Percentiles rank a stretch among this genome's conserved stretches.
These are phyloP conservation scores for Leguminivora glycinivorella DNA, from an alignment of 1,140 invertebrate genomes.

Conservation along the genomic window DNA sequence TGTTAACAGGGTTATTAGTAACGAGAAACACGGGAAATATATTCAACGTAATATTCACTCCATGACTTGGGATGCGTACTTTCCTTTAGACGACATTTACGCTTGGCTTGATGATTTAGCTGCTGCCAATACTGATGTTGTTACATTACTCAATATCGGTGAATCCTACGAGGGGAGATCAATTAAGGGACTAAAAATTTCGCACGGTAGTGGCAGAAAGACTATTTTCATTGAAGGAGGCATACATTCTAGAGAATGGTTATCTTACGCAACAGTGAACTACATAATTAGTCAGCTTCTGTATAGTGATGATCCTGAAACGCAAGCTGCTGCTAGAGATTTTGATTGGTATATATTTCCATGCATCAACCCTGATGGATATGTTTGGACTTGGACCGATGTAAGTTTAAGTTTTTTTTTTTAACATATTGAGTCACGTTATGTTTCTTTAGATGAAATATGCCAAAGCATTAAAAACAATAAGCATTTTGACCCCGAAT, in stretches of 20 bases:
- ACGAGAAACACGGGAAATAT: conserved; percentile 19
- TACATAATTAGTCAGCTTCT: conserved; percentile 80
- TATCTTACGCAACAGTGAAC: conserved; percentile 79
- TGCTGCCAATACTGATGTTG: conserved; percentile 54
- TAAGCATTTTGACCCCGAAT: no score
- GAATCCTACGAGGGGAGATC: conserved; percentile 75
- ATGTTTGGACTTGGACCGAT: conserved; percentile 55
- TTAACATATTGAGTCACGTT: no score
- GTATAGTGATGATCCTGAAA: conserved; percentile 51
- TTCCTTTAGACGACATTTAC: conserved; percentile 54
- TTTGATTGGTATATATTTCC: conserved; percentile 80
- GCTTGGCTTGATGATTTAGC: conserved; percentile 57
- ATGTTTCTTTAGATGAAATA: no score
- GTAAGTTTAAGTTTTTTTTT: neutral
- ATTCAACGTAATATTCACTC: neutral
- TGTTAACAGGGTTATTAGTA: conserved; percentile 28
- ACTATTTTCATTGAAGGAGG: conserved; percentile 65
- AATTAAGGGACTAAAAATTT: conserved; percentile 80
- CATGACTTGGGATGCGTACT: conserved; percentile 65
- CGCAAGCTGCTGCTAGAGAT: conserved; percentile 53
- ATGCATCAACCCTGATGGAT: conserved; percentile 78
- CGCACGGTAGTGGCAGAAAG: conserved; percentile 62
- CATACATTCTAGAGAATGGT: conserved; percentile 82
- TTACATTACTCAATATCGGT: conserved; percentile 71
- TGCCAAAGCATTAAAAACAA: no score